Evolutionary conservation across 1,140 invertebrate species (phyloP), one percentile per base, ranked within the genome.

Genomic region (Lepidurus arcticus): DNA sequence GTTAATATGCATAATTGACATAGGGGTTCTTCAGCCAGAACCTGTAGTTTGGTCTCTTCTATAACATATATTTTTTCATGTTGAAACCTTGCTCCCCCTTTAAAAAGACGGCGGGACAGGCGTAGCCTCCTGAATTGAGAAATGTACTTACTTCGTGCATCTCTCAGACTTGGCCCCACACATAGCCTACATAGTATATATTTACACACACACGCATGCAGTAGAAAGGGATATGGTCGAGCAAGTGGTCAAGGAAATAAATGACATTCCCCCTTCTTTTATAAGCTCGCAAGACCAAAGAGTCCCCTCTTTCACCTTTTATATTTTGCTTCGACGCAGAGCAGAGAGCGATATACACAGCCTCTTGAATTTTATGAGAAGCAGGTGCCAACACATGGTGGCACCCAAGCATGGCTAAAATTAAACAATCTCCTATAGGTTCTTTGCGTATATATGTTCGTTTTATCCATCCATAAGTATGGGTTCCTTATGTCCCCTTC

Each of bases 351-450:
- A 65, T 21, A n/a, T 10, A 9, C 21, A n/a, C 53, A 65, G 21
- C 16, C 21, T 65, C 21, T 16, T 21, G 53, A 5, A 21, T 65
- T 65, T 65, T 65, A 65, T 65, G 53, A 65, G 53, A 16, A 65
- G 53, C 53, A 65, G 53, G 53, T 65, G 53, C 53, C 53, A 65
- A 65, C 53, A 65, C 13, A 65, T 65, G 53, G 53, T n/a, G 53
- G 53, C 21, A 65, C 53, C 16, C 16, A 21, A 21, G 53, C 16
- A 65, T 65, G 21, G 16, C 53, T 65, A 65, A 65, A 65, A 65
- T 21, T 65, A 65, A 65, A 65, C 53, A 65, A 65, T n/a, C 21
- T 21, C 13, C n/a, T 34, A 34, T 34, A 65, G 21, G 21, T 21
- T 65, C 21, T 65, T 65, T 21, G n/a, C 53, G 34, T 34, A 34